Percentiles rank a stretch among this genome's conserved stretches.
These are phyloP conservation scores for Cartodere bifasciata DNA, from an alignment of 2,888 invertebrate genomes.

Conservation along the genomic window DNA sequence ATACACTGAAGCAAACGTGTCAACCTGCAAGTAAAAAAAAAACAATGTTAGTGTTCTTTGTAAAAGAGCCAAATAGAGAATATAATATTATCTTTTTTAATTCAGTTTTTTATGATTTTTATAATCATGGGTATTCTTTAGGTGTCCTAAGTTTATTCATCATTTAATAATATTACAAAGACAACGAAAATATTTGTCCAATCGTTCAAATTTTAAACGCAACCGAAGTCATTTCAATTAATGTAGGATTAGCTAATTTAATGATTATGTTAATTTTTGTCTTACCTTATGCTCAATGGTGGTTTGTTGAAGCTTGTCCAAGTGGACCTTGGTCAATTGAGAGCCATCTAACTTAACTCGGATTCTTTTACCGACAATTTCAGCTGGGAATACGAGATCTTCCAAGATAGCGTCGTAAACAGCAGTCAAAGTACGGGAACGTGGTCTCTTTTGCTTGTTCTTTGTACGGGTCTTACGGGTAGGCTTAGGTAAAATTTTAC, in stretches of 20 bases:
- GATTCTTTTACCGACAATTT: constrained; percentile 97
- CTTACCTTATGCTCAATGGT: constrained; percentile 97
- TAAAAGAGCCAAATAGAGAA: too few relatives aligned
- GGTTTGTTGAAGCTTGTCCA: constrained; percentile 97
- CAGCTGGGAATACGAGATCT: constrained; percentile 96
- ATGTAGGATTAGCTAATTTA: too few relatives aligned
- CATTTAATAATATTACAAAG: constrained; percentile 4
- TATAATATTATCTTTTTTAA: too few relatives aligned
- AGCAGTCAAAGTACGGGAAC: constrained; percentile 83
- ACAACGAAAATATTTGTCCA: too few relatives aligned
- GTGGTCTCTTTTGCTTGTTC: constrained; percentile 64
- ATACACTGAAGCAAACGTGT: constrained; percentile 96
- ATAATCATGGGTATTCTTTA: constrained; percentile 10
- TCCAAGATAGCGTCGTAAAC: constrained; percentile 96
- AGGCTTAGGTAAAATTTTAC: constrained; percentile 96
- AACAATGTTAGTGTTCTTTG: too few relatives aligned
- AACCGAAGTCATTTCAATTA: too few relatives aligned
- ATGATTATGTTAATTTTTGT: too few relatives aligned
- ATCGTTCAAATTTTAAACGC: too few relatives aligned
- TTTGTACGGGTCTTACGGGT: constrained; percentile 83
- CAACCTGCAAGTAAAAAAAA: constrained; percentile 58
- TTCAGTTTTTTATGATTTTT: constrained; percentile 3
- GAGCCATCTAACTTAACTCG: constrained; percentile 93
- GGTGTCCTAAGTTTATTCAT: constrained; percentile 13
- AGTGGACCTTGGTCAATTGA: constrained; percentile 91